Base-by-base conservation (phyloP, 2,888 invertebrate species). In the Cosmopolites sordidus region DNA sequence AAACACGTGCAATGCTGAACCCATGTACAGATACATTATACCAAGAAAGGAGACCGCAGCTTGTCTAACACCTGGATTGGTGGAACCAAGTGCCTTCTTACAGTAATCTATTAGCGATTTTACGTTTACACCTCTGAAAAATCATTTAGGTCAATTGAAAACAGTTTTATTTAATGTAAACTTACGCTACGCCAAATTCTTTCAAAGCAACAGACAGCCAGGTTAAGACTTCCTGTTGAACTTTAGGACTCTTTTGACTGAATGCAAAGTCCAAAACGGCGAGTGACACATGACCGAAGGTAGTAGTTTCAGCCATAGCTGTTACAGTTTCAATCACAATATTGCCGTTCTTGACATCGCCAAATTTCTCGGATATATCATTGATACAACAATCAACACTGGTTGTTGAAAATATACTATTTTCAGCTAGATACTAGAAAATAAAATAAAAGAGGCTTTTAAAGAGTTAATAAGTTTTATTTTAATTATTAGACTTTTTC, bases 161-260 rank as follows among this genome's bases (percentile, higher is more conserved):
- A 27, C 5, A 27, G 27, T 27, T 9, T 27, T 27, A 27, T 15
- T n/a, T 14, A 5, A 9, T 37, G 14, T 18, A 15, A 16, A 33
- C 83, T 82, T 72, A 89, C 86, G 78, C 78, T 66, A 92, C 86
- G 1, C 95, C 94, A 77, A 94, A 95, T 69, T 94, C 93, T 66
- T 83, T 83, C 3, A 95, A 79, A 0, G 92, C 86, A 37, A 74
- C 80, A 1, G 83, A 76, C 56, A 92, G 78, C 93, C 94, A 95
- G 51, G 80, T 79, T 48, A 94, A 78, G 50, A 89, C 79, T 72
- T 94, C 94, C 0, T 89, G 84, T 67, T 92, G 91, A 37, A 92
- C 90, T 74, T 93, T 93, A 0, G 94, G 94, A 68, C 89, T 94
- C 74, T 92, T 93, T 72, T 93, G 92, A 8, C 76, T 76, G 73